A percentile compares a stretch with the other conserved stretches of the same genome.
Conservation (phyloP, 1,140 invertebrate genomes). For the Drosophila neocordata region DNA sequence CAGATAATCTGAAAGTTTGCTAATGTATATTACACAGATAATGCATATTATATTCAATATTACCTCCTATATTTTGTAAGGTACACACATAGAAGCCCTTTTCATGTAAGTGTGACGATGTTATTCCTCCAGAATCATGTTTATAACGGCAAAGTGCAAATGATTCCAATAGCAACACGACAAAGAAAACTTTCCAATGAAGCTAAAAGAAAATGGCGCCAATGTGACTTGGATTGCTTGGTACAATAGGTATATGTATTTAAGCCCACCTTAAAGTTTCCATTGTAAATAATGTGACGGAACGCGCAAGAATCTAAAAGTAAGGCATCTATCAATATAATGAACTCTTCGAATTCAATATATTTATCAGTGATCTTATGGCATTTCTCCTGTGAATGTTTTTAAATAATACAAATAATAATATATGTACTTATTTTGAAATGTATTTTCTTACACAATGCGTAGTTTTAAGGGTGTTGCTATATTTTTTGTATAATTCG, state of each 20-base stretch:
- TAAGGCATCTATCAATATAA: constrained; percentile 92
- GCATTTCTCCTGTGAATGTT: constrained; percentile 86
- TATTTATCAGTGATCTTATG: constrained; percentile 92
- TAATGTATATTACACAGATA: neutral
- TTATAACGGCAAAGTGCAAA: constrained; percentile 84
- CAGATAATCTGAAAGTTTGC: constrained; percentile 63
- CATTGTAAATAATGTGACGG: constrained; percentile 92
- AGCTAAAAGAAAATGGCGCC: constrained; percentile 51
- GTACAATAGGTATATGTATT: neutral
- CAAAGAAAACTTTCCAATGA: constrained; percentile 86
- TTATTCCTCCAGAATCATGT: constrained; percentile 63
- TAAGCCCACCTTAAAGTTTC: constrained; percentile 86
- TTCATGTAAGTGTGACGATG: constrained; percentile 83
- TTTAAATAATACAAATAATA: neutral
- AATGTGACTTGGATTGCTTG: neutral
- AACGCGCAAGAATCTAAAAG: constrained; percentile 91
- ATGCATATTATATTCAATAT: neutral
- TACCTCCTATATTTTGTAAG: constrained; percentile 75
- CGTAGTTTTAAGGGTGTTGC: constrained; percentile 87
- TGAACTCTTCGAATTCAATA: constrained; percentile 93
- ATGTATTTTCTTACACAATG: constrained; percentile 87
- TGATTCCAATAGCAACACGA: constrained; percentile 85
- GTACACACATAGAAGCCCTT: constrained; percentile 84
- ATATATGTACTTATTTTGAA: too few species aligned
- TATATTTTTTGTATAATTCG: constrained; percentile 87